phyloP scores from a whole-genome alignment of 2,113 vertebrate genomes.

The Tringa solitaria region DNA sequence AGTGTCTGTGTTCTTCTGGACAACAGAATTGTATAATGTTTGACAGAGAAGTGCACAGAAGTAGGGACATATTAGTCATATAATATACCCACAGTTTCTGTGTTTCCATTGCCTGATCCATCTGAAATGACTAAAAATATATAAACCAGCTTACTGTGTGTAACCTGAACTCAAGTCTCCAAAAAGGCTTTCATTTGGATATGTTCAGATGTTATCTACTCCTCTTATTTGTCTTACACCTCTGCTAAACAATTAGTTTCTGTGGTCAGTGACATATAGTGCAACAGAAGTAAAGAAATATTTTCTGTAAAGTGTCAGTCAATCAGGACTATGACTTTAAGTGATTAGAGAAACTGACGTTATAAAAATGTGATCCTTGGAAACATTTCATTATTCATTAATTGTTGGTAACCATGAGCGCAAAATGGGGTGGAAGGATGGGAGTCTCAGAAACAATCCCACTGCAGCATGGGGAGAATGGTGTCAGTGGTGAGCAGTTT shows the following conservation, averaged over 20 bases:
- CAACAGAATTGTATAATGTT: neutral
- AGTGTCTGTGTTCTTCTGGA: neutral
- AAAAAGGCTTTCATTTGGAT: neutral
- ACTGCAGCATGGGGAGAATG: neutral
- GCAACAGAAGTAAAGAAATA: neutral
- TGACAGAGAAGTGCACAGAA: neutral
- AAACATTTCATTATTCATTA: neutral
- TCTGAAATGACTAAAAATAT: neutral
- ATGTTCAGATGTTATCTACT: neutral
- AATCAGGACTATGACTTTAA: neutral
- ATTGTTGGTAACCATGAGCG: too few species aligned
- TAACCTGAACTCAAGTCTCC: neutral
- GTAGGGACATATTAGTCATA: neutral
- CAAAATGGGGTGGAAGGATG: neutral
- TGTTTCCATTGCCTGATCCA: neutral
- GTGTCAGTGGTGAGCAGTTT: fast-evolving
- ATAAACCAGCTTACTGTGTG: neutral
- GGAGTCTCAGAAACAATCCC: neutral
- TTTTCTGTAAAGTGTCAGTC: neutral
- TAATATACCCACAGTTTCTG: neutral
- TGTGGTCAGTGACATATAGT: neutral
- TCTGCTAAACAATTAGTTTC: neutral
- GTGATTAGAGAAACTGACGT: neutral
- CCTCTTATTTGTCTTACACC: neutral
- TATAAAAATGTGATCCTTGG: neutral